These are phyloP conservation scores for Chaetorhynchus papuensis DNA, from an alignment of 2,113 vertebrate genomes.

Conservation along the genomic window DNA sequence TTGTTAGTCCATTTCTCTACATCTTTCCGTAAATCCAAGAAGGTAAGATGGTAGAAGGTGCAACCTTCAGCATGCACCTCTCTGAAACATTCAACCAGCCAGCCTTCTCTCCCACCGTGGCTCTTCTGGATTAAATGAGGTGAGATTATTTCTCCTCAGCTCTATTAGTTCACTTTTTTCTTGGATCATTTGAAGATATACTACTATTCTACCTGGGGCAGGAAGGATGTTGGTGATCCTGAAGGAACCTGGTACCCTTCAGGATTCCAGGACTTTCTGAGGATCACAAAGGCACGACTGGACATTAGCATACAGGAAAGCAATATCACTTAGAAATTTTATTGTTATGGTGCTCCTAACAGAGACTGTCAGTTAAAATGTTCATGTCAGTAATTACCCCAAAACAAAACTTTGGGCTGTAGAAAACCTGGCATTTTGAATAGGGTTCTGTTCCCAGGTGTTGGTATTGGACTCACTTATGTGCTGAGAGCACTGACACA, in stretches of 20 bases:
- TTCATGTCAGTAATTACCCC: not conserved
- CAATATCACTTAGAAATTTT: not conserved
- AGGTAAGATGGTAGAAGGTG: not conserved
- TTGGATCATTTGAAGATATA: not conserved
- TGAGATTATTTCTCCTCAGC: not conserved
- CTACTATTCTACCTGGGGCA: not conserved
- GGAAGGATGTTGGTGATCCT: not conserved
- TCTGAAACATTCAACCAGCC: not conserved
- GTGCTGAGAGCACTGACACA: not conserved
- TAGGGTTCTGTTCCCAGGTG: not conserved
- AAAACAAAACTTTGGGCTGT: not conserved
- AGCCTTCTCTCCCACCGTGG: not conserved
- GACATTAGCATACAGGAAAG: not conserved
- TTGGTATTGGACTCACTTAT: not conserved
- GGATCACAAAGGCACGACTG: not conserved
- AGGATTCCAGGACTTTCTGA: not conserved
- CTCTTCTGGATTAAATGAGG: not conserved
- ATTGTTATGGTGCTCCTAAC: not conserved
- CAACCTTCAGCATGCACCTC: fast-evolving
- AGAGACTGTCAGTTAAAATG: not conserved
- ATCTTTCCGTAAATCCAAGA: not conserved
- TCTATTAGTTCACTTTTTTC: not conserved
- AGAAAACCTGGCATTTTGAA: not conserved
- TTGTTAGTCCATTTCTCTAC: not conserved
- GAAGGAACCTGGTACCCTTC: not conserved